These are phyloP conservation scores for Globodera rostochiensis DNA, from an alignment of 1,140 invertebrate species.

Conservation along the genomic window DNA sequence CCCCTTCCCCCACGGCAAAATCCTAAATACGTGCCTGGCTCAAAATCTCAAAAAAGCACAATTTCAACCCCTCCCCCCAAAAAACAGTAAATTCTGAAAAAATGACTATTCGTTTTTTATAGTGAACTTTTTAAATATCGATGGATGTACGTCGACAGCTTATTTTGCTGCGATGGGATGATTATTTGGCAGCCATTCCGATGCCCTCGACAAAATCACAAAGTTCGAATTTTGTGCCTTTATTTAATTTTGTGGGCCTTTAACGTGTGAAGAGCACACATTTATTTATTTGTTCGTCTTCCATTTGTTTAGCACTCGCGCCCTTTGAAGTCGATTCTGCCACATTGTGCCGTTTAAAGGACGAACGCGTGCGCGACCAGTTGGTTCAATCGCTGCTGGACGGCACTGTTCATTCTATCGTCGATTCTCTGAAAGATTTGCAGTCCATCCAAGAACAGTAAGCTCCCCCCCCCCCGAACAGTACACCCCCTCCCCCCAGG, in stretches of 20 bases:
- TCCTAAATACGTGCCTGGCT: too few relatives aligned
- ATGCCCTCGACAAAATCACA: neutral
- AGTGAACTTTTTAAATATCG: slow-evolving; percentile 5
- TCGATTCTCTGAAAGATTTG: slow-evolving; percentile 26
- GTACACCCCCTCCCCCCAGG: too few relatives aligned
- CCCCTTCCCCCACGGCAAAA: too few relatives aligned
- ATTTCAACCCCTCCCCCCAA: too few relatives aligned
- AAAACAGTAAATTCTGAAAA: too few relatives aligned
- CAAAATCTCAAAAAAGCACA: too few relatives aligned
- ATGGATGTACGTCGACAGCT: slow-evolving; percentile 12
- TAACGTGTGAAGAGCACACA: too few relatives aligned
- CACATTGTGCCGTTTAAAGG: neutral
- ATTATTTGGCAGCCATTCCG: neutral
- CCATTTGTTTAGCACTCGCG: too few relatives aligned
- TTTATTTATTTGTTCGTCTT: too few relatives aligned
- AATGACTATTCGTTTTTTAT: neutral
- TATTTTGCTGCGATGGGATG: slow-evolving; percentile 8
- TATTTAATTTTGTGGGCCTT: too few relatives aligned
- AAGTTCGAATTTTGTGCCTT: neutral
- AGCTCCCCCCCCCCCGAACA: too few relatives aligned
- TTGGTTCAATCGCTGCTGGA: slow-evolving; percentile 18
- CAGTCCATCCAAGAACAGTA: too few relatives aligned
- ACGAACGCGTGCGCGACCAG: slow-evolving; percentile 5
- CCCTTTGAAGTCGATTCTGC: neutral
- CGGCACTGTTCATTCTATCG: slow-evolving; percentile 26